phyloP scores from a whole-genome alignment of 2,113 vertebrate genomes.

The Dicerorhinus sumatrensis region DNA sequence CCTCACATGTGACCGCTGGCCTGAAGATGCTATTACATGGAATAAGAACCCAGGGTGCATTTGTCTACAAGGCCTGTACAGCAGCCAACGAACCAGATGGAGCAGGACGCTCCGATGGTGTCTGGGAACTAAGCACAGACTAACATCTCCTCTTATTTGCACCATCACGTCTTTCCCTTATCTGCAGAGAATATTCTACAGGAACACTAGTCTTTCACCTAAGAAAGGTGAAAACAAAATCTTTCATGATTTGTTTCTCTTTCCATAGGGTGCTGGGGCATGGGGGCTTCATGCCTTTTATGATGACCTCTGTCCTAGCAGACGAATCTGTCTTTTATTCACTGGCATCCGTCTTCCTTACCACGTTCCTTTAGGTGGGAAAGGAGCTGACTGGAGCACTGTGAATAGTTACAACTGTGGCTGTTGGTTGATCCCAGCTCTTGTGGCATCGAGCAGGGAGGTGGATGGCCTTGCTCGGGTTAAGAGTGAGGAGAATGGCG shows the following conservation, averaged over 20 bases:
- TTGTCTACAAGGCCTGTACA: not conserved
- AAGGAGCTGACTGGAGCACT: not conserved
- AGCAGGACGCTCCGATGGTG: not conserved
- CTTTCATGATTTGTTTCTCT: too few relatives aligned
- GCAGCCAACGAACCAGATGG: rapidly evolving
- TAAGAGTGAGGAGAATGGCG: rapidly evolving
- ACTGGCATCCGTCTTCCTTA: not conserved
- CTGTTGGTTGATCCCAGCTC: rapidly evolving
- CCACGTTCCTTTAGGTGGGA: rapidly evolving
- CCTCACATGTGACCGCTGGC: rapidly evolving
- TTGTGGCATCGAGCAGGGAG: rapidly evolving
- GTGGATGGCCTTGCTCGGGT: rapidly evolving
- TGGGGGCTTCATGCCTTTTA: rapidly evolving
- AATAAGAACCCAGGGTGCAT: too few relatives aligned
- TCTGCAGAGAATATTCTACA: rapidly evolving
- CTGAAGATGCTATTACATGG: not conserved
- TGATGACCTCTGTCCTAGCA: rapidly evolving
- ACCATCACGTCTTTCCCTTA: too few relatives aligned
- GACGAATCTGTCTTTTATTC: rapidly evolving
- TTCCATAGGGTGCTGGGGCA: too few relatives aligned
- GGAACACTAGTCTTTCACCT: too few relatives aligned
- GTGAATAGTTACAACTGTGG: rapidly evolving
- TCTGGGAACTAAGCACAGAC: too few relatives aligned
- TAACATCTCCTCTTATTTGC: not conserved
- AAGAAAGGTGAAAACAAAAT: not conserved